Base-by-base conservation (phyloP, 2,113 vertebrate species). In the Casuarius casuarius region DNA sequence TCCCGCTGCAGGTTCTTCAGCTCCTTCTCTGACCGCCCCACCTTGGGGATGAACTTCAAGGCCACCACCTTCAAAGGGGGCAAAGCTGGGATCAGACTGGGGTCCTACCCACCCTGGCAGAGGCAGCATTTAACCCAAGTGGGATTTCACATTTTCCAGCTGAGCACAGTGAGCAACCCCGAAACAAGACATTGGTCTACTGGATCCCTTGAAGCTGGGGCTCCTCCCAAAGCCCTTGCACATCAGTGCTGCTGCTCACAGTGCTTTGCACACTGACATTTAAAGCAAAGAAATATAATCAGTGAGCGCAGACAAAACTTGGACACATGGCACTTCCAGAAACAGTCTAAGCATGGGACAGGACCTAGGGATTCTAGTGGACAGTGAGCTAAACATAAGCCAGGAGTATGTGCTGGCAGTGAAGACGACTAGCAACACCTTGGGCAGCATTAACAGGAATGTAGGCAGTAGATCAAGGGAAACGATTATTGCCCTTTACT, bases 1-100 rank as follows among this genome's bases (percentile, higher is more conserved):
- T 99, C 99, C 63, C 97, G 98, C 63, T 98, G 98, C 42, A 99
- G 97, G 87, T 98, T 99, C 75, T 97, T 98, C 28, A 99, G 97
- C 93, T 99, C 99, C 94, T 99, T 99, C 65, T 99, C 98, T 33
- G 99, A 99, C 3, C 98, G 98, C 15, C 98, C 99, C 78, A 99
- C 79, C 92, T 99, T 99, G 17, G 99, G 99, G 87, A 99, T 99
- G 95, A 99, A 99, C 96, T 99, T 99, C 65, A 99, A 97, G 40
- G 99, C 99, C 85, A 99, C 99, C 51, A 99, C 98, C 99, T 99
- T 75, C 66, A 88, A 84, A 72, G 79, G 48, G 84, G 44, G 28
- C 85, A 90, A 78, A 74, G 28, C 16, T 72, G 38, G 19, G 20
- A 70, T 95, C 49, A 95, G 84, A n/a, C 4, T 49, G 79, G 20